A percentile compares a stretch with the other conserved stretches of the same genome.
These are phyloP conservation scores for Vanacampus margaritifer DNA, from an alignment of 2,113 vertebrate genomes.

Conservation along the genomic window DNA sequence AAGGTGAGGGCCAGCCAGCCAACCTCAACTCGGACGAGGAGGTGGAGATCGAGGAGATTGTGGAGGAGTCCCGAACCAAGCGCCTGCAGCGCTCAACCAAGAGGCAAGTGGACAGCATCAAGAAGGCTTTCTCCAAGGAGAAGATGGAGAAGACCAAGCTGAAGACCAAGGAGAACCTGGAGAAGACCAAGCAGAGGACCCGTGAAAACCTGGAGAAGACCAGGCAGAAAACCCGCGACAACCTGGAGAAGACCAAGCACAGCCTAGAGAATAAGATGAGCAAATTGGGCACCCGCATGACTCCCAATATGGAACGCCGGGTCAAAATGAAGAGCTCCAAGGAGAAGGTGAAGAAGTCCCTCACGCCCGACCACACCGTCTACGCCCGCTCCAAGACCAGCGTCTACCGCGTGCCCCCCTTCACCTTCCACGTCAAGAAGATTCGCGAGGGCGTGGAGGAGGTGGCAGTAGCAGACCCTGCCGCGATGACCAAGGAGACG, in stretches of 20 bases:
- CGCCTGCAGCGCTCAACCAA: conserved; percentile 88
- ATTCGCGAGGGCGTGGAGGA: conserved; percentile 88
- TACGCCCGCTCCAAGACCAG: conserved; percentile 88
- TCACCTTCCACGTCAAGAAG: conserved; percentile 98
- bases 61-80: conserved; percentile 90
- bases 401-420: conserved; percentile 94
- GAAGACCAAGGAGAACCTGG: conserved; percentile 91
- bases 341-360: conserved; percentile 92
- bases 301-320: conserved; percentile 84
- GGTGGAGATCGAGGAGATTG: conserved; percentile 90
- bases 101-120: conserved; percentile 90
- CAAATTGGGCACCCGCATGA: conserved; percentile 90
- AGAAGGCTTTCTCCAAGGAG: conserved; percentile 97
- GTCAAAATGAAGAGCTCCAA: conserved; percentile 88
- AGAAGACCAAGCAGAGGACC: conserved; percentile 90
- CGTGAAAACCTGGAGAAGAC: conserved; percentile 96
- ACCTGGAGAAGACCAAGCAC: conserved; percentile 92
- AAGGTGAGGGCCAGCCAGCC: conserved; percentile 70
- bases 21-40: conserved; percentile 87
- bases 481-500: conserved; percentile 84
- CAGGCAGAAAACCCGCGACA: conserved; percentile 86
- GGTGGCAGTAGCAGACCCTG: conserved; percentile 79
- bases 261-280: conserved; percentile 92
- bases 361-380: conserved; percentile 85
- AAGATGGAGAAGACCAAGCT: conserved; percentile 87